These are phyloP conservation scores for Loris lydekkerianus DNA, from an alignment of 2,797 vertebrate species.

Conservation along the genomic window DNA sequence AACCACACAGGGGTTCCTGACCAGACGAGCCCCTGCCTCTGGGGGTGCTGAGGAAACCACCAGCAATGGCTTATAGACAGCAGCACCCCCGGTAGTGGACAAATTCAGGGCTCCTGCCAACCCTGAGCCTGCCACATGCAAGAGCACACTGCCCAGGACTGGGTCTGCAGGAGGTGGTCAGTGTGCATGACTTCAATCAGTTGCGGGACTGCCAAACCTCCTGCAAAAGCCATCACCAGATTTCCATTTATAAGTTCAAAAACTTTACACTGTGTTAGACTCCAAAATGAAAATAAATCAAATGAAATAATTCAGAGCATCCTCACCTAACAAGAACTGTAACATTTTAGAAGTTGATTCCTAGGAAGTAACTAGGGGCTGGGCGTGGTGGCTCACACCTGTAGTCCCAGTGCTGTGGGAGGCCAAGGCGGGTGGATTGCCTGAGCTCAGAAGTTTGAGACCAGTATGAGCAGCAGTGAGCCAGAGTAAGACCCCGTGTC, in stretches of 20 bases:
- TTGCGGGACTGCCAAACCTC: no score
- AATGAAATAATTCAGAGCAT: neutral
- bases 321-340: neutral
- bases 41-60: neutral
- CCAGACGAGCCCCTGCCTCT: neutral
- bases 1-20: neutral
- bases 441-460: no score
- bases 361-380: neutral
- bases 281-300: neutral
- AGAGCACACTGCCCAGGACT: neutral
- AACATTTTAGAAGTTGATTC: neutral
- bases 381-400: no score
- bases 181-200: rapidly evolving
- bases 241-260: neutral
- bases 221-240: neutral
- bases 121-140: neutral
- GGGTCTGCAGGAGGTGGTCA: rapidly evolving
- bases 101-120: neutral
- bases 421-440: no score
- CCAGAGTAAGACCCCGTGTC: no score
- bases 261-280: neutral
- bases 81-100: neutral
- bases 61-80: neutral
- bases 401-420: no score
- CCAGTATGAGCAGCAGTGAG: no score